phyloP scores from a whole-genome alignment of 2,888 invertebrate genomes.

The Phasia obesa region DNA sequence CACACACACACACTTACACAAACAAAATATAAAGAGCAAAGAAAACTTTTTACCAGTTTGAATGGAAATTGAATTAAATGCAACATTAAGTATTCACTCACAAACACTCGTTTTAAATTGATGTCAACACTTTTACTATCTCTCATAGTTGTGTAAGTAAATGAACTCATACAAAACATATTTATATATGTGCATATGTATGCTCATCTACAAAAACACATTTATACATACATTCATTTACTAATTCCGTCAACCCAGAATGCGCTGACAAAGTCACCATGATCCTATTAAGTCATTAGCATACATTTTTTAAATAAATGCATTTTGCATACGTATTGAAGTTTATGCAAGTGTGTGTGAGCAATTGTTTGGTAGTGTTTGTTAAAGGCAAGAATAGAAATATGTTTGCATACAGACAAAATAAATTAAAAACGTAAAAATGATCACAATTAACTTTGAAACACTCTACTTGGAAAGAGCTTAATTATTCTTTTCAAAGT shows the following conservation, averaged over 20 bases:
- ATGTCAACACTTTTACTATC: conserved; percentile 67
- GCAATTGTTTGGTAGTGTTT: conserved; percentile 32
- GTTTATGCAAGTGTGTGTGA: conserved; percentile 25
- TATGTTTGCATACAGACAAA: conserved; percentile 41
- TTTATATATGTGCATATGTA: too few species aligned
- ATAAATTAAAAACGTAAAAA: conserved; percentile 20
- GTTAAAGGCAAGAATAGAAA: conserved; percentile 35
- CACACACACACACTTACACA: neutral
- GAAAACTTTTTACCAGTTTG: conserved; percentile 39
- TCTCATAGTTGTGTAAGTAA: conserved; percentile 22
- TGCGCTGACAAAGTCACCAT: conserved; percentile 66
- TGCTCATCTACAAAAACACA: conserved; percentile 25
- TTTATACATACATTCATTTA: neutral
- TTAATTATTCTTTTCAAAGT: conserved; percentile 14
- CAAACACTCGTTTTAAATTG: conserved; percentile 68
- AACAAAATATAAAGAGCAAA: neutral
- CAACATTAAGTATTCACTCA: conserved; percentile 74
- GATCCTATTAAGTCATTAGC: conserved; percentile 79
- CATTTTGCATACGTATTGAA: conserved; percentile 13
- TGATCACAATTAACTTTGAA: conserved; percentile 20
- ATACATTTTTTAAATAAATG: conserved; percentile 57
- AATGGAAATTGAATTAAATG: conserved; percentile 68
- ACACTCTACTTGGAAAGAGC: neutral
- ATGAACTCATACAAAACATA: conserved; percentile 11
- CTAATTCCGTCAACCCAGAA: conserved; percentile 59